Evolutionary conservation across 2,797 vertebrate genomes (phyloP).

Genomic region (Syndactyla subalaris): DNA sequence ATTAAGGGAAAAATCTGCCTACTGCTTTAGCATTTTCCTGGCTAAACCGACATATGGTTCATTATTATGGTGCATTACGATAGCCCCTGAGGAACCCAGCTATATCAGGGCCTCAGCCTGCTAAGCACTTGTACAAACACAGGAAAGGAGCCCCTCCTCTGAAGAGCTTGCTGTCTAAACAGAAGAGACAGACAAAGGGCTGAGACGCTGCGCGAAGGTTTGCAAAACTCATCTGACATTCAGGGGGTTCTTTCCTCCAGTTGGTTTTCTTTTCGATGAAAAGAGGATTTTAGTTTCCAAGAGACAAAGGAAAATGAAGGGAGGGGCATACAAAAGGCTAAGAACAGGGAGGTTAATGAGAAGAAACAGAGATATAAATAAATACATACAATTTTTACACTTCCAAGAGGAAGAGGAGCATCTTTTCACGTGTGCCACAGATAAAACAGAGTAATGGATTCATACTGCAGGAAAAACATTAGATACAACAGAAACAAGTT

Average conservation of each 20-base stretch:
- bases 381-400: neutral
- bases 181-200: slow-evolving; percentile 51
- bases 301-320: neutral
- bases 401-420: neutral
- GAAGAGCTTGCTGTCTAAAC: slow-evolving; percentile 62
- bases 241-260: neutral
- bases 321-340: neutral
- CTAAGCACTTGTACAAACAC: slow-evolving; percentile 69
- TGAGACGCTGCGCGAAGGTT: neutral
- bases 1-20: slow-evolving; percentile 34
- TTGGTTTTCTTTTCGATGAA: neutral
- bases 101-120: slow-evolving; percentile 46
- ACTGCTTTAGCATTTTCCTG: slow-evolving; percentile 39
- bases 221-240: slow-evolving; percentile 3
- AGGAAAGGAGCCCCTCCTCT: slow-evolving; percentile 68
- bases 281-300: neutral
- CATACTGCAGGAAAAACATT: neutral
- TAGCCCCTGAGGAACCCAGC: slow-evolving; percentile 55
- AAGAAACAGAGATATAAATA: neutral
- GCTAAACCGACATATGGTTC: slow-evolving; percentile 41
- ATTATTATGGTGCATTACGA: slow-evolving; percentile 27
- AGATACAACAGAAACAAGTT: neutral
- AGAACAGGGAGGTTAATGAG: neutral
- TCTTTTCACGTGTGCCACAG: neutral
- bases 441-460: neutral